phyloP scores from a whole-genome alignment of 2,113 vertebrate species.

The Mionectes macconnelli region DNA sequence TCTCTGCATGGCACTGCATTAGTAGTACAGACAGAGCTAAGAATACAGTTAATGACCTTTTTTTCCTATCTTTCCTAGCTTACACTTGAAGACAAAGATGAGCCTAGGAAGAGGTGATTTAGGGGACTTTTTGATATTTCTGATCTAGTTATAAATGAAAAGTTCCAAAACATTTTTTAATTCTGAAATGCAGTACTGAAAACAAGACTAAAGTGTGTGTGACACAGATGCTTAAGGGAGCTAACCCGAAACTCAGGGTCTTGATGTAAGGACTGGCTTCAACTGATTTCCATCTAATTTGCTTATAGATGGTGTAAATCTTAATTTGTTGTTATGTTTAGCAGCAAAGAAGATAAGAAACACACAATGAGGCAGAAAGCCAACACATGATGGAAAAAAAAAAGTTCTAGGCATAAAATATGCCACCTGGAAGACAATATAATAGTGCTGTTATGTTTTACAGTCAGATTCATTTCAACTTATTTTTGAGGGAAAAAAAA shows the following conservation, averaged over 20 bases:
- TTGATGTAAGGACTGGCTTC: background rate
- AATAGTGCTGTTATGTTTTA: background rate
- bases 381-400: background rate
- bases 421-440: background rate
- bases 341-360: background rate
- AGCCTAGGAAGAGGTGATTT: background rate
- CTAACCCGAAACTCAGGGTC: background rate
- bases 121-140: background rate
- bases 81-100: background rate
- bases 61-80: background rate
- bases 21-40: background rate
- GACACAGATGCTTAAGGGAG: background rate
- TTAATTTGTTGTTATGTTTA: background rate
- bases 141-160: background rate
- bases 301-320: background rate
- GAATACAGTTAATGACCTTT: background rate
- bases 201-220: background rate
- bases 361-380: background rate
- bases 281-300: background rate
- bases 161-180: background rate
- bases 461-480: background rate
- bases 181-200: background rate
- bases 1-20: background rate
- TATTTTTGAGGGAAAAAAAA: background rate
- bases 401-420: background rate